phyloP scores from a whole-genome alignment of 2,888 invertebrate species.

The Drosophila austrosaltans region DNA sequence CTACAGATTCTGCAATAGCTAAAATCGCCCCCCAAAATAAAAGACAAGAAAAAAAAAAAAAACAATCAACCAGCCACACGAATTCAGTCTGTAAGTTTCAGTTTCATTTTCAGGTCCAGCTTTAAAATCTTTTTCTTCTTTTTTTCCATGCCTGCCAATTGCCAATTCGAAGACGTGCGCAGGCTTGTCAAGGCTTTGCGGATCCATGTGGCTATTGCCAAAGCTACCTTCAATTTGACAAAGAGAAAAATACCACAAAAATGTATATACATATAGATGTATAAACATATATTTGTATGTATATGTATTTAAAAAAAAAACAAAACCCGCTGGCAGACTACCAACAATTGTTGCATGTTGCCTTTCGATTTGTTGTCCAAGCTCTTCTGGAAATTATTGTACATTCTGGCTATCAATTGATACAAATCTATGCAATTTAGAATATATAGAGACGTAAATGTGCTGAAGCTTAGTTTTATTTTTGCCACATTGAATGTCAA shows the following conservation, averaged over 20 bases:
- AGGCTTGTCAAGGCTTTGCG: conserved; percentile 73
- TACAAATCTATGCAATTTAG: conserved; percentile 70
- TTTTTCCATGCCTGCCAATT: conserved; percentile 34
- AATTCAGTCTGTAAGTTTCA: conserved; percentile 26
- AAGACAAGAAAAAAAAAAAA: conserved; percentile 24
- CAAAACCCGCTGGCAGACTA: conserved; percentile 53
- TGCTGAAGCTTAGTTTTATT: conserved; percentile 40
- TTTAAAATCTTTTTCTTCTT: conserved; percentile 12
- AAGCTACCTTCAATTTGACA: conserved; percentile 69
- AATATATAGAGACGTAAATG: conserved; percentile 72
- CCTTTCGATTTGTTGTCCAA: conserved; percentile 52
- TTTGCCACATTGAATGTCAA: conserved; percentile 72
- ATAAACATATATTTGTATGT: too few species aligned
- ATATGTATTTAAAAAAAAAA: conserved; percentile 26
- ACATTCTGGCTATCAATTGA: conserved; percentile 64
- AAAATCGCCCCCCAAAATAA: conserved; percentile 12
- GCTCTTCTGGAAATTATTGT: conserved; percentile 50
- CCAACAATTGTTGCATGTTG: conserved; percentile 35
- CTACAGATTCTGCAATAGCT: conserved; percentile 38
- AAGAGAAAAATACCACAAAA: conserved; percentile 32
- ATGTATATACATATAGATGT: not conserved
- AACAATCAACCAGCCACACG: conserved; percentile 46
- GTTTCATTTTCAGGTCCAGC: conserved; percentile 27
- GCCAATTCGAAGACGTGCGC: conserved; percentile 60
- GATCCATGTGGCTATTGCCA: conserved; percentile 25